Base-by-base conservation (phyloP, 1,140 invertebrate genomes). In the Camponotus pennsylvanicus region DNA sequence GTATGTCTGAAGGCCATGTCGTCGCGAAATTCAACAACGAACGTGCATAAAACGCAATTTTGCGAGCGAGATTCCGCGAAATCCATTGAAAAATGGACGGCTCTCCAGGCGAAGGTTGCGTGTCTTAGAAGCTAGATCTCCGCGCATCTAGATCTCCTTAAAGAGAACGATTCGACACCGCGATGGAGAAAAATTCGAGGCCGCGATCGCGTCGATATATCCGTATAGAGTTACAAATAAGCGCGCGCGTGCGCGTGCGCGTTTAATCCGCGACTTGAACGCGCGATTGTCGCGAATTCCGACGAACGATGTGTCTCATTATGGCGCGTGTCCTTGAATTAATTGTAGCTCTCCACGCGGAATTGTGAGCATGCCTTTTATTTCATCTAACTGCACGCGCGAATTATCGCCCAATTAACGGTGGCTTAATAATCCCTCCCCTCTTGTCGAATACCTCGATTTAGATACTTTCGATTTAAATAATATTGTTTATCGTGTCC, bases 121-220 rank as follows among this genome's bases (percentile, higher is more conserved):
- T 15, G 61, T 18, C 45, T 34, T 4, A 37, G 79, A 89, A 90
- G 86, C 45, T 37, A 34, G 61, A 15, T 9, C 76, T 49, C 84
- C 45, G 78, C 61, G 59, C 67, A 82, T 78, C 75, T 86, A 88
- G 88, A 91, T 89, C 86, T 75, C 90, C 88, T 91, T 91, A 89
- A 52, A 79, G 27, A 73, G 69, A 83, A n/a, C 79, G 88, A 89
- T 87, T 67, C 85, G 85, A 89, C 86, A 78, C 40, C 52, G 73
- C 64, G 84, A 91, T 86, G 83, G 86, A 49, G 89, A 86, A 91
- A 91, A 91, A 91, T 91, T 88, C 89, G 85, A 91, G 90, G 89
- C 79, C 89, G 83, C 34, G 64, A 83, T 85, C 77, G 6, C 75
- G 57, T 27, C 76, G 86, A 79, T 80, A 80, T 79, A 71, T 82